These are phyloP conservation scores for Trachelus troglodyta DNA, from an alignment of 2,888 invertebrate genomes.

Conservation along the genomic window DNA sequence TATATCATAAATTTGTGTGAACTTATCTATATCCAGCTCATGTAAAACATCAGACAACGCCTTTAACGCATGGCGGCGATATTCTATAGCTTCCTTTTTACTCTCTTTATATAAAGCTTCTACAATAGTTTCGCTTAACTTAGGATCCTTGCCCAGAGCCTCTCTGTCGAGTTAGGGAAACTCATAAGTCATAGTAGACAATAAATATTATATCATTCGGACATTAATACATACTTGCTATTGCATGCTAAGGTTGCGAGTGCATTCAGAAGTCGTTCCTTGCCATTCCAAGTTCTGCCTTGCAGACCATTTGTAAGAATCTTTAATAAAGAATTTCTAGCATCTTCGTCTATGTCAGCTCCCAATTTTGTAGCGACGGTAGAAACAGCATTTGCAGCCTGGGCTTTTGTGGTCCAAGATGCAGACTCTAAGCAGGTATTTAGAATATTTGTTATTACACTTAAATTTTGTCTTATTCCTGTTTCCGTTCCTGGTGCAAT, in stretches of 20 bases:
- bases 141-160: constrained; percentile 62
- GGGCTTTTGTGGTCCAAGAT: constrained; percentile 87
- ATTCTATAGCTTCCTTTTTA: constrained; percentile 81
- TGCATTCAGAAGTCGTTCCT: constrained; percentile 83
- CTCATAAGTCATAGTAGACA: constrained; percentile 16
- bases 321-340: constrained; percentile 75
- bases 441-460: constrained; percentile 77
- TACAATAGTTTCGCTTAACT: constrained; percentile 69
- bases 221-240: constrained; percentile 73
- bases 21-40: constrained; percentile 78
- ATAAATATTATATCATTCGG: background rate
- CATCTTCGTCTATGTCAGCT: constrained; percentile 73
- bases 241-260: constrained; percentile 77
- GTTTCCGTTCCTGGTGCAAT: constrained; percentile 88
- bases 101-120: constrained; percentile 82
- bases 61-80: constrained; percentile 79
- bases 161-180: constrained; percentile 50
- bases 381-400: constrained; percentile 84
- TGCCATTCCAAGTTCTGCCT: constrained; percentile 92
- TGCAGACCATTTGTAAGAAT: constrained; percentile 77
- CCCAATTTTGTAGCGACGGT: constrained; percentile 81
- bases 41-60: constrained; percentile 82
- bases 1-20: constrained; percentile 84
- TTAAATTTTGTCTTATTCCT: constrained; percentile 82
- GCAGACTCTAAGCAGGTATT: constrained; percentile 81